Conservation (phyloP, 2,888 invertebrate species). For the Netelia fuscicornis region DNA sequence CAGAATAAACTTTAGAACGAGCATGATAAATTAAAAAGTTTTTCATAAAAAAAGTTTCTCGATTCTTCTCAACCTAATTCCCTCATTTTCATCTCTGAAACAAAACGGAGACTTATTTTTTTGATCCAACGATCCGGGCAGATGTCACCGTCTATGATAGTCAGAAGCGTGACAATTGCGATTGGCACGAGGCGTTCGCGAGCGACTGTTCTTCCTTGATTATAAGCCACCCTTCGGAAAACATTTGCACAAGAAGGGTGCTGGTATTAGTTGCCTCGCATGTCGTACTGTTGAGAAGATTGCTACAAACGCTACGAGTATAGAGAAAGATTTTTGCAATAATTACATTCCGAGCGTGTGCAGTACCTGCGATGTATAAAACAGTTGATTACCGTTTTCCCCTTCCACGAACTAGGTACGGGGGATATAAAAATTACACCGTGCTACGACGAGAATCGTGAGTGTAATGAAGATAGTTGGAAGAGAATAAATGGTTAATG, state of each 20-base stretch:
- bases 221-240: constrained; percentile 50
- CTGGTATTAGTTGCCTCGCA: constrained; percentile 34
- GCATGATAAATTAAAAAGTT: background rate
- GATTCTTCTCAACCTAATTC: background rate
- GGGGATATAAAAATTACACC: constrained; percentile 44
- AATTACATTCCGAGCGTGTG: background rate
- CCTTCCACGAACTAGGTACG: constrained; percentile 25
- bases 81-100: background rate
- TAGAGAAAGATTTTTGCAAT: background rate
- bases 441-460: constrained; percentile 25
- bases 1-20: background rate
- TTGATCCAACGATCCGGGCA: constrained; percentile 49
- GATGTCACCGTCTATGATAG: constrained; percentile 41
- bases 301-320: background rate
- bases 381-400: constrained; percentile 36
- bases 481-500: constrained; percentile 42
- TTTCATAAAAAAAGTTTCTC: background rate
- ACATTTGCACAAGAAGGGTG: constrained; percentile 9
- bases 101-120: constrained; percentile 36
- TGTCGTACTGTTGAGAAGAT: constrained; percentile 28
- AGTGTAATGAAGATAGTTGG: constrained; percentile 10
- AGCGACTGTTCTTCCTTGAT: constrained; percentile 54
- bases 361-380: constrained; percentile 14
- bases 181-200: constrained; percentile 48
- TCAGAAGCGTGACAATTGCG: constrained; percentile 47